Evolutionary conservation across 2,888 invertebrate species (phyloP), one percentile per base, ranked within the genome.

Genomic region (Lepas anatifera): DNA sequence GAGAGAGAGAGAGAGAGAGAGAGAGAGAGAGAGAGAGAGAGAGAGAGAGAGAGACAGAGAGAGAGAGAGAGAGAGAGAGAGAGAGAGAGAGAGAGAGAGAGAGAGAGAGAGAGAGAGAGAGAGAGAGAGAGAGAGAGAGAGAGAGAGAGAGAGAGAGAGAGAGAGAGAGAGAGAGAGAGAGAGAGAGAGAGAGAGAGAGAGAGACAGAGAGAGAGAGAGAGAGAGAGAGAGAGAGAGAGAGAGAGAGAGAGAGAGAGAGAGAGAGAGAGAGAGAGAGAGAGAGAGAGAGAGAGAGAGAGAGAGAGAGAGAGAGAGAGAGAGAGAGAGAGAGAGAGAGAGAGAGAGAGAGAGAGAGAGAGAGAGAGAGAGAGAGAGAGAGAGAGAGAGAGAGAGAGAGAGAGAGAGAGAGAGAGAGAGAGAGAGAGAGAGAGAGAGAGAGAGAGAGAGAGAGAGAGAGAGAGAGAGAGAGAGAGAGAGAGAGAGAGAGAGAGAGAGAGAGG

Each of bases 401-500:
- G 18, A 39, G 41, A 50, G 66, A 27, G 39, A 64, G 25, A 63
- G 46, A 27, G 50, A 39, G 64, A 25, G 25, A 41, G 18, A 27
- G 22, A 22, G 35, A 3, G 39, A 29, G 22, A 32, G 22, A 16
- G 43, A 35, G 50, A 32, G 48, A 41, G 70, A 35, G 41, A 48
- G 68, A 72, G 67, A 67, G 68, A 70, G 64, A 68, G 67, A 71
- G 32, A 70, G 66, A 43, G 64, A 68, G 68, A 71, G 10, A 67
- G 43, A 66, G 69, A 67, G 58, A 69, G 69, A 71, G 35, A 69
- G 46, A 69, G 69, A 70, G 50, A 68, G 69, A 48, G 69, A 69
- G 43, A 43, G 69, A 68, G 70, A 68, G 69, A 69, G 68, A 71
- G 43, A 71, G 70, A 68, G 66, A 64, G n/a, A 63, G 48, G 68